phyloP scores from a whole-genome alignment of 1,140 invertebrate species.

The Cydia strobilella region DNA sequence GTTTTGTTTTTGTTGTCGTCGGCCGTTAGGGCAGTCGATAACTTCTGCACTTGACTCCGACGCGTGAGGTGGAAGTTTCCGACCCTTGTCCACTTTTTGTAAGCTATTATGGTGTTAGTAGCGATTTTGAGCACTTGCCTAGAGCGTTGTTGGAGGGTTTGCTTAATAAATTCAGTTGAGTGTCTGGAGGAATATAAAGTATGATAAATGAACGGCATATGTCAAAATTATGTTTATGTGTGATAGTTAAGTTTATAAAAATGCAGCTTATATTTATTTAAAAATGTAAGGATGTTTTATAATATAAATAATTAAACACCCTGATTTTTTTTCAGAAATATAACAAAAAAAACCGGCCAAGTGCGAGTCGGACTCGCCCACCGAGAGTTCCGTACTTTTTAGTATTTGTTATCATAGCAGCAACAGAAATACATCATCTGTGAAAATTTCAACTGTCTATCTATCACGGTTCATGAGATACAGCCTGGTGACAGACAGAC shows the following conservation, averaged over 20 bases:
- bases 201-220: neutral
- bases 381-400: no score
- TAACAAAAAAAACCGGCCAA: no score
- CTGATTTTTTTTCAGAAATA: no score
- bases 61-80: constrained; percentile 29
- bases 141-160: constrained; percentile 3
- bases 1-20: constrained; percentile 19
- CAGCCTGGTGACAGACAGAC: no score
- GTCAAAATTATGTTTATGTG: constrained; percentile 1
- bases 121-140: constrained; percentile 25
- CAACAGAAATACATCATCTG: no score
- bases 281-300: no score
- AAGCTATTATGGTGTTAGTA: constrained; percentile 21
- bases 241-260: neutral
- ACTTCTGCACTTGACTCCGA: constrained; percentile 28
- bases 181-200: neutral
- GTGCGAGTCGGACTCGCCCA: no score
- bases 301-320: no score
- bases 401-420: no score
- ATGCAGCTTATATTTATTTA: neutral
- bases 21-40: constrained; percentile 29
- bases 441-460: no score
- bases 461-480: no score
- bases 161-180: constrained; percentile 21
- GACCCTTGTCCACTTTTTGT: constrained; percentile 27